These are phyloP conservation scores for Liodrosophila aerea DNA, from an alignment of 2,888 invertebrate species.

Conservation along the genomic window DNA sequence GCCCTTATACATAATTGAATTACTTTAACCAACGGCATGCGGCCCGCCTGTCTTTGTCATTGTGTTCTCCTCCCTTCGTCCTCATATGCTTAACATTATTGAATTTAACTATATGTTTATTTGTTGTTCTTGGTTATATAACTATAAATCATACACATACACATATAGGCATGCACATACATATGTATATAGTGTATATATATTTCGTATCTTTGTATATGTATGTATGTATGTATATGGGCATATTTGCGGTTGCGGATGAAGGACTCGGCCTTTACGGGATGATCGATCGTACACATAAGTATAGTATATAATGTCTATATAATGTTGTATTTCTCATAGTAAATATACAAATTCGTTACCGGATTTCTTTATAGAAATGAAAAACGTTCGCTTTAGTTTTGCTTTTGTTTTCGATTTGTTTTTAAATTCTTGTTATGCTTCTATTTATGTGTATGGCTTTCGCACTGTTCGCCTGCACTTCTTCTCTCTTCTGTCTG, in stretches of 20 bases:
- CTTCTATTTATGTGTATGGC: conserved; percentile 67
- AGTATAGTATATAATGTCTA: conserved; percentile 25
- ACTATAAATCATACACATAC: conserved; percentile 60
- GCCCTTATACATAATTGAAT: conserved; percentile 69
- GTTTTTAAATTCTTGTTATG: conserved; percentile 67
- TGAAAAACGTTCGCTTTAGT: conserved; percentile 53
- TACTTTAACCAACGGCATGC: conserved; percentile 51
- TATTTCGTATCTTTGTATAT: conserved; percentile 28
- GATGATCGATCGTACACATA: conserved; percentile 40
- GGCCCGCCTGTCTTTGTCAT: conserved; percentile 24
- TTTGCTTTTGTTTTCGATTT: conserved; percentile 11
- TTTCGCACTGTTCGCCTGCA: conserved; percentile 26
- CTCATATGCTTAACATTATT: conserved; percentile 69
- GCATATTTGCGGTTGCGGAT: conserved; percentile 48
- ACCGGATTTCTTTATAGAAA: conserved; percentile 75
- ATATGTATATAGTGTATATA: conserved; percentile 32
- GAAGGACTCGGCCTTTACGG: neutral
- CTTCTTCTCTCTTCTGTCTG: conserved; percentile 24
- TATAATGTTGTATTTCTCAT: conserved; percentile 43
- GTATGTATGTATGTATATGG: conserved; percentile 39
- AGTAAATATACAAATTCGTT: conserved; percentile 76
- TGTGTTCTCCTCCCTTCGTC: conserved; percentile 19
- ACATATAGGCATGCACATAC: conserved; percentile 23
- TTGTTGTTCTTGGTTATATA: conserved; percentile 76
- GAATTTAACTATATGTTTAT: conserved; percentile 76